These are phyloP conservation scores for Eupithecia subumbrata DNA, from an alignment of 2,888 invertebrate genomes.

Conservation along the genomic window DNA sequence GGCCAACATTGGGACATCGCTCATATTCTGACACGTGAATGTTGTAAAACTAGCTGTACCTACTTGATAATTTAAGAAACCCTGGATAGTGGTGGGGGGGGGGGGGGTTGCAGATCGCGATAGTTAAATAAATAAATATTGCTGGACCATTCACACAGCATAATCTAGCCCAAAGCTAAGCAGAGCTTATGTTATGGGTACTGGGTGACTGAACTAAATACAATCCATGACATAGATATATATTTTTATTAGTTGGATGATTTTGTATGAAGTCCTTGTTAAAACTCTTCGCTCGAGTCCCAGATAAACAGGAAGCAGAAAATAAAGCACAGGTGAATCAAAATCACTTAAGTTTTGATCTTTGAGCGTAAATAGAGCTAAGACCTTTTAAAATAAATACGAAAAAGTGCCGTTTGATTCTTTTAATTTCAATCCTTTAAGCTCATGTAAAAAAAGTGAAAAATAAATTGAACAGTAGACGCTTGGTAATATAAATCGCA, in stretches of 20 bases:
- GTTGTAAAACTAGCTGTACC: slow-evolving; percentile 36
- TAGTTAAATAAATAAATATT: too few relatives aligned
- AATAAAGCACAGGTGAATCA: background rate
- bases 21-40: slow-evolving; percentile 41
- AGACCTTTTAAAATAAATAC: too few relatives aligned
- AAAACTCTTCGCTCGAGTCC: background rate
- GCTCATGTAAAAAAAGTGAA: background rate
- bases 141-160: too few relatives aligned
- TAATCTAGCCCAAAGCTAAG: too few relatives aligned
- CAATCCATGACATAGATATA: too few relatives aligned
- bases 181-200: too few relatives aligned
- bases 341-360: background rate
- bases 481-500: background rate
- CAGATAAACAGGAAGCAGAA: background rate
- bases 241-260: background rate
- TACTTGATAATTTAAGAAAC: background rate
- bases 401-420: background rate
- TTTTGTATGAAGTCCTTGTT: background rate
- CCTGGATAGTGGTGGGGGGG: background rate
- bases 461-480: background rate
- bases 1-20: slow-evolving; percentile 3
- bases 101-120: background rate
- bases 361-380: too few relatives aligned
- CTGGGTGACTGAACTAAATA: too few relatives aligned
- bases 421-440: background rate